A percentile compares a stretch with the other conserved stretches of the same genome.
These are phyloP conservation scores for Labeo rohita DNA, from an alignment of 2,113 vertebrate genomes.

Conservation along the genomic window DNA sequence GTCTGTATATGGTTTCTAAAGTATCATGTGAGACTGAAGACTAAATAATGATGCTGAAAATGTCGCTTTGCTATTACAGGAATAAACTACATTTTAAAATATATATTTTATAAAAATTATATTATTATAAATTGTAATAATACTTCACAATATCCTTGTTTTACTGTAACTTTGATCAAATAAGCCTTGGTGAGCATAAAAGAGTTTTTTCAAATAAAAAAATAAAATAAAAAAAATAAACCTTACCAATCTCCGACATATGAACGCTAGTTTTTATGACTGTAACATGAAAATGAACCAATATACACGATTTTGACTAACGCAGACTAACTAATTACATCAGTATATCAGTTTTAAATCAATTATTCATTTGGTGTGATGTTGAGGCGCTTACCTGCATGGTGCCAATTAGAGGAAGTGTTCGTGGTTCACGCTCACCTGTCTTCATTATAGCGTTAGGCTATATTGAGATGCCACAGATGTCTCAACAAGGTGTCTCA, in stretches of 20 bases:
- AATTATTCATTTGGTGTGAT: slow-evolving; percentile 27
- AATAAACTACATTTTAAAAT: not conserved
- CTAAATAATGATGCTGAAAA: not conserved
- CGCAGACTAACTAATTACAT: not conserved
- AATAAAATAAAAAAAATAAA: not conserved
- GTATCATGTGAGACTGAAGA: not conserved
- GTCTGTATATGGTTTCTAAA: not conserved
- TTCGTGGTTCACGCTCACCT: slow-evolving; percentile 37
- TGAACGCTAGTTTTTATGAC: not conserved
- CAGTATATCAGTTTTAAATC: slow-evolving; percentile 23
- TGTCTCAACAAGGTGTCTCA: slow-evolving; percentile 36
- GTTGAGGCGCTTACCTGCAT: slow-evolving; percentile 45
- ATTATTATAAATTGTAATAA: not conserved
- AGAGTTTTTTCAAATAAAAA: not conserved
- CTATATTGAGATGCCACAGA: slow-evolving; percentile 29
- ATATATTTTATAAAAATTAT: not conserved
- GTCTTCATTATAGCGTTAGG: slow-evolving; percentile 37
- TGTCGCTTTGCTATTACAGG: not conserved
- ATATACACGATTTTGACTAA: not conserved
- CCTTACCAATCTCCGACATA: not conserved
- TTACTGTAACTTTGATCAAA: not conserved
- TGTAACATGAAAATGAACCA: not conserved
- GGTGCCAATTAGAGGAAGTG: slow-evolving; percentile 52
- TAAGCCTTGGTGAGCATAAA: not conserved
- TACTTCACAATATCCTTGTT: not conserved